phyloP scores from a whole-genome alignment of 2,113 vertebrate genomes.

The Oryzias curvinotus region DNA sequence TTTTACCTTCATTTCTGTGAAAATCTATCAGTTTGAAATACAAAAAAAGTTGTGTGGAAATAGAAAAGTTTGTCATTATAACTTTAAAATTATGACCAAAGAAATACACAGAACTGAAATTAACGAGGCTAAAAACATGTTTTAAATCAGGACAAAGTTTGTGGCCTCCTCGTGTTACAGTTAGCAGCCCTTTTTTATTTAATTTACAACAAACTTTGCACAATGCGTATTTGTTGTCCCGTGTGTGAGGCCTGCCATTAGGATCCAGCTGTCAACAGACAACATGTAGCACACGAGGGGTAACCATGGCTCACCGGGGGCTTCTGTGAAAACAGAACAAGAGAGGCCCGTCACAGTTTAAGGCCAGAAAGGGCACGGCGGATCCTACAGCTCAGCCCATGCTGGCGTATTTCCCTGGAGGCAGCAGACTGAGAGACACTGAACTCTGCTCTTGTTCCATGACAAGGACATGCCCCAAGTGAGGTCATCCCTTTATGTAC shows the following conservation, averaged over 20 bases:
- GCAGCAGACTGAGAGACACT: slow-evolving; percentile 13
- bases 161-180: no score
- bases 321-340: slow-evolving; percentile 21
- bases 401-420: slow-evolving; percentile 37
- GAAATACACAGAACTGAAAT: no score
- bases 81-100: no score
- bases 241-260: background rate
- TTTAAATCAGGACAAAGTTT: no score
- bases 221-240: no score
- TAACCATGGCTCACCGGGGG: slow-evolving; percentile 22
- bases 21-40: no score
- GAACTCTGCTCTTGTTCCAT: slow-evolving; percentile 30
- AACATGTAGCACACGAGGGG: background rate
- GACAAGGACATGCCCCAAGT: slow-evolving; percentile 36
- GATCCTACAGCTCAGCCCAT: background rate
- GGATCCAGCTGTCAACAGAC: slow-evolving; percentile 42
- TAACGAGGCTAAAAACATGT: no score
- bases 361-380: background rate
- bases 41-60: no score
- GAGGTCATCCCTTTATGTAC: slow-evolving; percentile 10
- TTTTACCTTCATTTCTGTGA: no score
- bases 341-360: slow-evolving; percentile 29
- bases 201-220: no score
- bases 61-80: no score
- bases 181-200: no score